Evolutionary conservation across 2,888 invertebrate species (phyloP).

Genomic region (Ecliptopera silaceata): DNA sequence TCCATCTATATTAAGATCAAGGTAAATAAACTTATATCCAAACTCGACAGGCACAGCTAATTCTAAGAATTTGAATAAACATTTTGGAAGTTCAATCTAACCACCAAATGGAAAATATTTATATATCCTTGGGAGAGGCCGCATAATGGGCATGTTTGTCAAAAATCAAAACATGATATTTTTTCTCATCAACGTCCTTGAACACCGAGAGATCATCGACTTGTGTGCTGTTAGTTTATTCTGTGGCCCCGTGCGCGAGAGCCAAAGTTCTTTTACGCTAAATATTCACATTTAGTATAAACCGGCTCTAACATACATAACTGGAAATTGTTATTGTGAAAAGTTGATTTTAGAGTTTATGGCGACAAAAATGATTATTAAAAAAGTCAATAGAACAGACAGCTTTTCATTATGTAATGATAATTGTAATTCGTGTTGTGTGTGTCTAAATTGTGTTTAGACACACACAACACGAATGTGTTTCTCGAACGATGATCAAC

Average conservation of each 20-base stretch:
- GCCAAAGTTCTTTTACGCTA: slow-evolving; percentile 7
- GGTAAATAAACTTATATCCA: background rate
- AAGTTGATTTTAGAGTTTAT: too few relatives aligned
- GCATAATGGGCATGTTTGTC: slow-evolving; percentile 29
- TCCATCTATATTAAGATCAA: background rate
- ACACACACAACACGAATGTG: too few relatives aligned
- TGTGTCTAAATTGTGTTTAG: too few relatives aligned
- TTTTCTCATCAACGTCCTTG: slow-evolving; percentile 47
- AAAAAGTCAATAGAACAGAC: too few relatives aligned
- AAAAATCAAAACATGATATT: slow-evolving; percentile 26
- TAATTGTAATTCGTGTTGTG: too few relatives aligned
- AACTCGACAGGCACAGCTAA: background rate
- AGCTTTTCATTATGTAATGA: too few relatives aligned
- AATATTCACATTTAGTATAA: slow-evolving; percentile 16
- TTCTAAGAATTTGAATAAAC: background rate
- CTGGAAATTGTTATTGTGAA: background rate
- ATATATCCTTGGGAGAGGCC: slow-evolving; percentile 27
- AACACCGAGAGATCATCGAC: slow-evolving; percentile 47
- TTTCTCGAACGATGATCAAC: too few relatives aligned
- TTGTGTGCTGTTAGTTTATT: slow-evolving; percentile 9
- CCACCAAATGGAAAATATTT: slow-evolving; percentile 3
- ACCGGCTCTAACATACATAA: slow-evolving; percentile 15
- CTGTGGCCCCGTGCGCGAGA: slow-evolving; percentile 6
- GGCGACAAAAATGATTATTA: too few relatives aligned
- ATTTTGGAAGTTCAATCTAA: background rate